These are phyloP conservation scores for Ginglymostoma cirratum DNA, from an alignment of 2,113 vertebrate species.

Conservation along the genomic window DNA sequence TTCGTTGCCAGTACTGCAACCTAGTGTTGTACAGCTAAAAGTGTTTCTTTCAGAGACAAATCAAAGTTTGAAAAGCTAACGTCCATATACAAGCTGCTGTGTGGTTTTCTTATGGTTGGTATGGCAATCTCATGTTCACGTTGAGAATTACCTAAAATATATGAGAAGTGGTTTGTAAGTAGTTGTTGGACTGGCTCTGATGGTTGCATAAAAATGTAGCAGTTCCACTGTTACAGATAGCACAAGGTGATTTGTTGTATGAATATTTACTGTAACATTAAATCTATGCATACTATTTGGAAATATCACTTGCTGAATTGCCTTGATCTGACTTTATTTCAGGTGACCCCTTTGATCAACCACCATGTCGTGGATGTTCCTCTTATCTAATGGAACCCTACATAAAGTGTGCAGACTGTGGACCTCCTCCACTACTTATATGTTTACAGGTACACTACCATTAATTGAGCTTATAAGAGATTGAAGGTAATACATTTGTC, in stretches of 20 bases:
- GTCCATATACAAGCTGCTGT: background rate
- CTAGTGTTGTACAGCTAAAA: background rate
- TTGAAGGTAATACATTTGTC: too few species aligned
- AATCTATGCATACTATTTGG: background rate
- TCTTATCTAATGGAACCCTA: conserved; percentile 88
- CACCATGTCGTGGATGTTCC: conserved; percentile 85
- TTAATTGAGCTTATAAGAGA: background rate
- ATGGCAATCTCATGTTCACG: background rate
- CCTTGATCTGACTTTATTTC: conserved; percentile 39
- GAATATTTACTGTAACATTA: background rate
- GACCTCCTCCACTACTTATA: conserved; percentile 80
- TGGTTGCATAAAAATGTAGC: background rate
- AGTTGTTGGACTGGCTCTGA: background rate
- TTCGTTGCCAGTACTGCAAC: background rate
- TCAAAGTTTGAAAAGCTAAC: background rate
- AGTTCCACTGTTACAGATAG: background rate
- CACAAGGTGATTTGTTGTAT: background rate
- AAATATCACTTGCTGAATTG: background rate
- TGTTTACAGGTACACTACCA: conserved; percentile 79
- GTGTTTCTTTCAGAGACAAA: background rate
- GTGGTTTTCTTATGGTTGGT: background rate
- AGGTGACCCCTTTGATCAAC: conserved; percentile 90
- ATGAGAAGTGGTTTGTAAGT: background rate
- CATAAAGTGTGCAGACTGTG: conserved; percentile 94
- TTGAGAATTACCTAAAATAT: background rate